Evolutionary conservation across 2,113 vertebrate species (phyloP).

Genomic region (Coturnix japonica): DNA sequence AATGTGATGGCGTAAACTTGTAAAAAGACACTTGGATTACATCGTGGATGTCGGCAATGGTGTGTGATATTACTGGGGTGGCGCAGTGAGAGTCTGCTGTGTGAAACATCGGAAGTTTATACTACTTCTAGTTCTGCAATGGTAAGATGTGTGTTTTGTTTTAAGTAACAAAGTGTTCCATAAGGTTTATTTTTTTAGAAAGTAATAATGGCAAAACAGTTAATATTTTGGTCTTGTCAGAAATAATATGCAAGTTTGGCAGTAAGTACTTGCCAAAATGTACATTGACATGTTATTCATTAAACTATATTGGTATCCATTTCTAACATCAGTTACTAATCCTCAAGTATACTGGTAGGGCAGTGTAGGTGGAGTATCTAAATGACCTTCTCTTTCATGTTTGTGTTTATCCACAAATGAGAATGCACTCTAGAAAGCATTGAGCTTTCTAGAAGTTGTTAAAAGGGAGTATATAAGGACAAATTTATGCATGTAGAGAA

Average conservation of each 20-base stretch:
- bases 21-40: conserved; percentile 65
- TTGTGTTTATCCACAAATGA: background rate
- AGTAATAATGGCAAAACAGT: background rate
- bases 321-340: background rate
- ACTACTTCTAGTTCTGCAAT: conserved; percentile 62
- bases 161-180: background rate
- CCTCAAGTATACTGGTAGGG: background rate
- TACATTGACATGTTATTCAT: background rate
- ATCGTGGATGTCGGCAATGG: conserved; percentile 58
- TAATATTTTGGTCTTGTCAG: background rate
- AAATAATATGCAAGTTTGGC: background rate
- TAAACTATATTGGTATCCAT: background rate
- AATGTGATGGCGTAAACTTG: conserved; percentile 59
- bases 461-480: background rate
- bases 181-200: background rate
- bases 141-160: conserved; percentile 61
- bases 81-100: conserved; percentile 35
- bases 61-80: conserved; percentile 60
- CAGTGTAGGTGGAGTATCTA: background rate
- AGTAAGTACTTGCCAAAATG: background rate
- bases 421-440: background rate
- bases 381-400: background rate
- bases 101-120: conserved; percentile 29
- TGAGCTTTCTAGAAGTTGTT: background rate
- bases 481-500: background rate